A percentile compares a stretch with the other conserved stretches of the same genome.
Evolutionary conservation across 2,797 vertebrate species (phyloP).

Genomic region (Acipenser ruthenus): DNA sequence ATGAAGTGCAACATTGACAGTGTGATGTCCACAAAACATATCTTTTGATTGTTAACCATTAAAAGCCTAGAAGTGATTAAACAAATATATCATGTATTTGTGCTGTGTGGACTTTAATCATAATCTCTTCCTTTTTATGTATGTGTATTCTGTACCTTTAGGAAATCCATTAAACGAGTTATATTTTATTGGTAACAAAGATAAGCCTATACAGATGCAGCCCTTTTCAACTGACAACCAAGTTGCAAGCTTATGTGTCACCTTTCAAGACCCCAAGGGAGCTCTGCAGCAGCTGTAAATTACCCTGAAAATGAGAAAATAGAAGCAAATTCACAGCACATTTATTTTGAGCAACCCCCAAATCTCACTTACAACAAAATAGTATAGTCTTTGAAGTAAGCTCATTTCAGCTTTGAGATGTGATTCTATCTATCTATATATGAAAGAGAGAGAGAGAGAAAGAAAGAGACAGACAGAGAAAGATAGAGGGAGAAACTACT

Average conservation of each 20-base stretch:
- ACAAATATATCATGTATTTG: conserved; percentile 32
- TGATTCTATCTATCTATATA: no score
- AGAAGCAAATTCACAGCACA: conserved; percentile 4
- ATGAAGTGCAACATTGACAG: neutral
- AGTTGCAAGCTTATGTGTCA: conserved; percentile 72
- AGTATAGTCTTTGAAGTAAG: neutral
- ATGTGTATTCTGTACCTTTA: conserved; percentile 51
- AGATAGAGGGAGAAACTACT: neutral
- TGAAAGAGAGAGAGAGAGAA: neutral
- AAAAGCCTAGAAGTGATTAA: conserved; percentile 34
- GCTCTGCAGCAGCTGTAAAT: conserved; percentile 92
- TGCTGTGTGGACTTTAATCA: conserved; percentile 38
- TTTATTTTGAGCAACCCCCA: neutral
- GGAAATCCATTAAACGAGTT: conserved; percentile 53
- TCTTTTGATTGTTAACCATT: conserved; percentile 30
- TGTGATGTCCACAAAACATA: conserved; percentile 31
- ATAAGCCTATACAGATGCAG: conserved; percentile 62
- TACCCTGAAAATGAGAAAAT: conserved; percentile 67
- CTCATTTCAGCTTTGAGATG: neutral
- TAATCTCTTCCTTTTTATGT: conserved; percentile 37
- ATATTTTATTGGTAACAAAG: conserved; percentile 49
- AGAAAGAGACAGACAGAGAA: neutral
- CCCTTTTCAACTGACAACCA: conserved; percentile 57
- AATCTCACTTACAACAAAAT: neutral
- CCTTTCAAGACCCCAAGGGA: conserved; percentile 88